phyloP scores from a whole-genome alignment of 2,113 vertebrate species.

The Illadopsis cleaveri region DNA sequence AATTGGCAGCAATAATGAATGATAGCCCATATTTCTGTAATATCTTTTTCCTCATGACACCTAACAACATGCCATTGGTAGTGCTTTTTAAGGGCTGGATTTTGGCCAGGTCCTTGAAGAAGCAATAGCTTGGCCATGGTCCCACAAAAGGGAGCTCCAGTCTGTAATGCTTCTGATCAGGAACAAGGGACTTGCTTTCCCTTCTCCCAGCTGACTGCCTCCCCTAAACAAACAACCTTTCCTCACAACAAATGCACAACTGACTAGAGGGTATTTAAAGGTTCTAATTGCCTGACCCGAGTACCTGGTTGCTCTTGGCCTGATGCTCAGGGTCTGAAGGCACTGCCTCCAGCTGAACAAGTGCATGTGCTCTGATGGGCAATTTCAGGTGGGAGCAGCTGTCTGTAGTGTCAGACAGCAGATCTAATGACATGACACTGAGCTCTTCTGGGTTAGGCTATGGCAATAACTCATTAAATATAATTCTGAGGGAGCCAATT shows the following conservation, averaged over 20 bases:
- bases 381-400: background rate
- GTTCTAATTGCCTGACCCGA: background rate
- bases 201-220: background rate
- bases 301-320: background rate
- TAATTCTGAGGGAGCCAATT: background rate
- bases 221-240: background rate
- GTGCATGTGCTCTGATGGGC: accelerated
- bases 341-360: background rate
- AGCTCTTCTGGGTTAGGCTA: background rate
- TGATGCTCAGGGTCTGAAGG: background rate
- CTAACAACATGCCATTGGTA: background rate
- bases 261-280: background rate
- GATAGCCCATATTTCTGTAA: background rate
- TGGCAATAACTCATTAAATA: background rate
- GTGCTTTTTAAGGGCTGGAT: background rate
- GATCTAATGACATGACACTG: background rate
- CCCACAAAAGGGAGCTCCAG: background rate
- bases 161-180: background rate
- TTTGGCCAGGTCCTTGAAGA: background rate
- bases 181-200: background rate
- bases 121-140: background rate
- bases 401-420: background rate
- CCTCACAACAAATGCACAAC: background rate
- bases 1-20: background rate
- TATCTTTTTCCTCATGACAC: background rate